Base-by-base conservation (phyloP, 2,113 vertebrate species). In the Gobius niger region DNA sequence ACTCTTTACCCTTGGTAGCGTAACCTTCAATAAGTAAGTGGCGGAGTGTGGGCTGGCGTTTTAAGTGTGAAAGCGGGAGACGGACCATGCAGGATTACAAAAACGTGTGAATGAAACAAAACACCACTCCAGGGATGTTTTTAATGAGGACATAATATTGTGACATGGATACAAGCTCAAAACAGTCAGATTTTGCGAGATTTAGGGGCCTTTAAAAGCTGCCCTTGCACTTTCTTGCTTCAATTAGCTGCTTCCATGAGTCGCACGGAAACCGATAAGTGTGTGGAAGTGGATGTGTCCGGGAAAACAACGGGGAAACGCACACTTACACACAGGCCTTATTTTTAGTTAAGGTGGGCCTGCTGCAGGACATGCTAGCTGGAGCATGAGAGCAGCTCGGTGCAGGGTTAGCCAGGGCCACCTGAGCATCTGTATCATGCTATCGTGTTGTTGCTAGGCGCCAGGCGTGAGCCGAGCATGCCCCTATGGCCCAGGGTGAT, bases 301-400 rank as follows among this genome's bases (percentile, higher is more conserved):
- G 0, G 57, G 63, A 74, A 74, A 81, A 77, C 56, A 56, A 68
- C 67, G 1, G 41, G 14, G 50, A 61, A 71, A 69, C 65, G 2
- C 14, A 40, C 18, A 56, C 34, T 56, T n/a, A 50, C 15, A 53
- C 68, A 24, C 49, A 63, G 24, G 61, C 34, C 18, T 70, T 65
- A 15, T 60, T 65, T 78, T 42, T 10, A 24, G 63, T 86, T 85
- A 85, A 85, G 82, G 84, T 76, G 77, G 85, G 8, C 24, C 62
- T 15, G 67, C 12, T 0, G 7, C 1, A 68, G 15, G 59, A 44
- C 14, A 1, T 5, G 0, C 11, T 24, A 44, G 47, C 18, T 0
- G 56, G 41, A 0, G 44, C 52, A 15, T 44, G 16, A 34, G n/a
- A 19, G 50, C 46, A 34, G 34, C 44, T 42, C 13, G 12, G 49